Base-by-base conservation (phyloP, 53 echinoderm and acorn worm species). In the Echinometra lucunter region DNA sequence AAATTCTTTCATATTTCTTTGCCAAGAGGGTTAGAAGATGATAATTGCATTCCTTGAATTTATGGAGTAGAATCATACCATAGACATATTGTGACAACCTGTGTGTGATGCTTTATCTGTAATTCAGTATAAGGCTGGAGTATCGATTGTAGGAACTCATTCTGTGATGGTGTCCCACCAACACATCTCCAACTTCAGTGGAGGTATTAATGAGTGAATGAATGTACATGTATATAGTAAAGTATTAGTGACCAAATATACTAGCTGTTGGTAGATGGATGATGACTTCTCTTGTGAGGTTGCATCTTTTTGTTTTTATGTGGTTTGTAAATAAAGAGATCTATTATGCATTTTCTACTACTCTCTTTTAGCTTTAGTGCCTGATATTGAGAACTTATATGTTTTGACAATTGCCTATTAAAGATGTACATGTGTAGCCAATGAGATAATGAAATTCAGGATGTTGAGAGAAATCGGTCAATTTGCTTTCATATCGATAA, bases 21-120 rank as follows among this genome's bases (percentile, higher is more conserved):
- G 45, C 85, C 21, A 1, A 10, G 28, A 49, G 85, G 4, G 27
- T 83, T 15, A 11, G 37, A 83, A 83, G n/a, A 49, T 49, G 4
- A 11, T 85, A 5, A 49, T 49, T 5, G 44, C 81, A 81, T 85
- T 85, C 47, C 85, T 28, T 85, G 49, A 9, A 38, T 30, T 85
- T 85, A 3, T 85, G 6, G 10, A 45, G 44, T 49, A 4, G n/a
- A 12, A 27, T 49, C 28, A 12, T 25, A 10, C 74, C 74, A 74
- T 27, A 35, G 74, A 16, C n/a, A n/a, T n/a, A n/a, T n/a, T n/a
- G n/a, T n/a, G n/a, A n/a, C n/a, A n/a, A n/a, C n/a, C n/a, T n/a
- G 85, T 85, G 85, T 85, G 85, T 85, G 85, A 85, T 49, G 53
- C 47, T 28, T 42, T 85, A 85, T 45, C 37, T 49, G 16, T 42